These are phyloP conservation scores for Dipodomys ordii DNA, from an alignment of 2,113 vertebrate genomes.

Conservation along the genomic window DNA sequence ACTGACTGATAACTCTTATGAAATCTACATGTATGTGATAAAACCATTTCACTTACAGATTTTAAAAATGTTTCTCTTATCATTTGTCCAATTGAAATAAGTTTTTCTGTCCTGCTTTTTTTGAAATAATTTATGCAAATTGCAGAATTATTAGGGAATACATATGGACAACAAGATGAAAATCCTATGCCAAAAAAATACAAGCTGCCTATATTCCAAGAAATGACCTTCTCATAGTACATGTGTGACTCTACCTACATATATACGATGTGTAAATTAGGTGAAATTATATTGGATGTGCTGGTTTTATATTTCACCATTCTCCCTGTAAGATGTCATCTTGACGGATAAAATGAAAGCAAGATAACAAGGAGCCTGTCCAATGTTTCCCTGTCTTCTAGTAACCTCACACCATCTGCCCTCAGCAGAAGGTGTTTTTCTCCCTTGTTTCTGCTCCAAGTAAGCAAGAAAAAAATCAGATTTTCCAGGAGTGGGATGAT, in stretches of 20 bases:
- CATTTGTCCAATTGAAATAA: constrained; percentile 48
- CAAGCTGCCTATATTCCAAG: not conserved
- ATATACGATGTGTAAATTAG: too few relatives aligned
- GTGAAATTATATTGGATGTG: not conserved
- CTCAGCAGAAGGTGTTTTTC: constrained; percentile 58
- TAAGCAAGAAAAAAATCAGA: not conserved
- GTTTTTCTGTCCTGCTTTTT: constrained; percentile 53
- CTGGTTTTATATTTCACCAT: constrained; percentile 39
- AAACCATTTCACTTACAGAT: not conserved
- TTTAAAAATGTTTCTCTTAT: constrained; percentile 4
- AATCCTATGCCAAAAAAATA: constrained; percentile 24
- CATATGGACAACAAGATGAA: constrained; percentile 9
- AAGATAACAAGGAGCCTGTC: constrained; percentile 3
- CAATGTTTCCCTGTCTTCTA: constrained; percentile 53
- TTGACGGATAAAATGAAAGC: constrained; percentile 37
- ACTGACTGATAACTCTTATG: constrained; percentile 5
- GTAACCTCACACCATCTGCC: constrained; percentile 72
- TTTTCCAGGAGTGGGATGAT: not conserved
- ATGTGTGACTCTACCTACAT: too few relatives aligned
- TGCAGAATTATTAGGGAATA: constrained; percentile 40
- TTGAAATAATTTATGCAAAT: constrained; percentile 45
- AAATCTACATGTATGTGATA: not conserved
- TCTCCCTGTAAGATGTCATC: constrained; percentile 54
- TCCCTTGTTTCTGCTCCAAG: constrained; percentile 60
- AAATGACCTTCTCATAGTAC: not conserved